Conservation (phyloP, 2,113 vertebrate species). For the Agapornis roseicollis region DNA sequence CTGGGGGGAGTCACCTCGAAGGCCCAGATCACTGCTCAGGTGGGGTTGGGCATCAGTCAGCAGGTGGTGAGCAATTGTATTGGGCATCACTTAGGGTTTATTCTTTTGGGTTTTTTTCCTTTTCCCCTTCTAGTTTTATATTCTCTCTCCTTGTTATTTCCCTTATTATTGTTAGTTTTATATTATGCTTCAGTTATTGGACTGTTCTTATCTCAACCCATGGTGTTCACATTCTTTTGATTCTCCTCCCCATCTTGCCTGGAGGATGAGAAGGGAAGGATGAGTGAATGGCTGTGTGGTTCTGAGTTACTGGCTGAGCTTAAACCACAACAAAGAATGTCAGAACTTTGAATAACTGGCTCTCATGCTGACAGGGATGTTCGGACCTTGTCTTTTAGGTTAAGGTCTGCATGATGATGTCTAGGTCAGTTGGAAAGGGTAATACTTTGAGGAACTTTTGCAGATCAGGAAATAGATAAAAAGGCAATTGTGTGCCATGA, state of each 20-base stretch:
- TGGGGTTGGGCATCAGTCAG: background rate
- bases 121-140: background rate
- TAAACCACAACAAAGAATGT: background rate
- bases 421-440: background rate
- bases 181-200: background rate
- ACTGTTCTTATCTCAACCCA: background rate
- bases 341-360: background rate
- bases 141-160: background rate
- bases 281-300: background rate
- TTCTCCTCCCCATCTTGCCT: background rate
- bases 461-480: background rate
- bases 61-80: background rate
- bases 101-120: background rate
- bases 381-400: background rate
- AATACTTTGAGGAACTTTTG: background rate
- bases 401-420: background rate
- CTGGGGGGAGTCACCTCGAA: background rate
- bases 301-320: background rate
- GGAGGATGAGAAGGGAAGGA: background rate
- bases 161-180: background rate
- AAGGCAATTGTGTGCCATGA: background rate
- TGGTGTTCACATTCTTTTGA: background rate
- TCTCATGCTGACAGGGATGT: rapidly evolving
- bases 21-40: background rate
- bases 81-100: background rate